phyloP scores from a whole-genome alignment of 2,113 vertebrate species.

The Bucco capensis region DNA sequence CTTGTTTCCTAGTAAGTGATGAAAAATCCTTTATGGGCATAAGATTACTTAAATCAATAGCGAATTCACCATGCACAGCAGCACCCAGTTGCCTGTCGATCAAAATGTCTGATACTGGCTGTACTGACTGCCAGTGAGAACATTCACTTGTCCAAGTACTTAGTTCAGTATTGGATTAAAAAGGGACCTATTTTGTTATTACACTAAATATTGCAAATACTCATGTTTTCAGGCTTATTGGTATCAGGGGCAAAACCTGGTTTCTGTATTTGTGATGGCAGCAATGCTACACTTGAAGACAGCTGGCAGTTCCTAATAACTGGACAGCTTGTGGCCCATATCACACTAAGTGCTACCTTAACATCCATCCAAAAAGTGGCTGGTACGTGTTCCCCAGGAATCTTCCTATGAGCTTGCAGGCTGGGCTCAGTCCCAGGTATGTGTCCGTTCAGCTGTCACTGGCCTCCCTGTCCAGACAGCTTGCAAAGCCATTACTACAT shows the following conservation, averaged over 20 bases:
- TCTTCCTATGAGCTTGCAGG: not conserved
- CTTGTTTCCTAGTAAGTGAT: not conserved
- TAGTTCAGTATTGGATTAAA: not conserved
- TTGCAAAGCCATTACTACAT: slow-evolving; percentile 1
- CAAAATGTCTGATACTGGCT: not conserved
- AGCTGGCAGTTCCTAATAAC: slow-evolving; percentile 7
- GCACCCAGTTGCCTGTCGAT: not conserved
- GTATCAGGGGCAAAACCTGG: not conserved
- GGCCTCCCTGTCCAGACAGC: not conserved
- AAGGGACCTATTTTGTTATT: not conserved
- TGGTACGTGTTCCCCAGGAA: not conserved
- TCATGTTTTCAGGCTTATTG: not conserved
- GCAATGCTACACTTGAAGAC: not conserved
- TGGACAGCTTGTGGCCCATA: not conserved
- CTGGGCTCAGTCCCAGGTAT: slow-evolving; percentile 32
- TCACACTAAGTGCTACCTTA: not conserved
- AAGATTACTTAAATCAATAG: slow-evolving; percentile 9
- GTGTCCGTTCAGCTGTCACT: slow-evolving; percentile 7
- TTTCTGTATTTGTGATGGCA: slow-evolving; percentile 9
- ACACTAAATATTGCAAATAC: not conserved
- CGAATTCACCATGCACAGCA: not conserved
- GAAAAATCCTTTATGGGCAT: not conserved
- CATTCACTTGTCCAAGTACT: not conserved
- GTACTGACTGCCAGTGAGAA: not conserved
- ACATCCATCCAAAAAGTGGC: not conserved